Evolutionary conservation across 2,113 vertebrate genomes (phyloP).

Genomic region (Noctilio leporinus): DNA sequence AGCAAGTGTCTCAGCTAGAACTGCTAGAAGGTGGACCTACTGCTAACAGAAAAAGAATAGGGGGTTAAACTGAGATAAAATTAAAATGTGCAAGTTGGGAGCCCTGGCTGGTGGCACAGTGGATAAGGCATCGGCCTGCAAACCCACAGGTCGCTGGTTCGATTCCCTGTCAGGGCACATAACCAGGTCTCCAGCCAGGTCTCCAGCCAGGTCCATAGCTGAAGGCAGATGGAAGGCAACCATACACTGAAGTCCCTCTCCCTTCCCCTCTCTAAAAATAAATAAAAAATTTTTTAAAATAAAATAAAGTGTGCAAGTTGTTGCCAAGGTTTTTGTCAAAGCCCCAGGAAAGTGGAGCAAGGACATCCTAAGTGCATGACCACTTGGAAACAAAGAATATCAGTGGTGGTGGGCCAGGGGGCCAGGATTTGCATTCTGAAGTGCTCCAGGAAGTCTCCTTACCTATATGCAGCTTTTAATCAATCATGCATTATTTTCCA

Average conservation of each 20-base stretch:
- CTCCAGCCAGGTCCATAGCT: no score
- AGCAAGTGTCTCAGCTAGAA: not conserved
- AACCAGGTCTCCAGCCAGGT: no score
- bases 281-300: no score
- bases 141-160: no score
- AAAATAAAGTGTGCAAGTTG: conserved; percentile 14
- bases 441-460: not conserved
- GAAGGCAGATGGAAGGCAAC: no score
- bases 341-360: conserved; percentile 23
- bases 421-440: not conserved
- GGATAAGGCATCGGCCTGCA: no score
- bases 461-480: not conserved
- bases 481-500: not conserved
- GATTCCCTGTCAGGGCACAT: no score
- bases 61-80: not conserved
- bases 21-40: not conserved
- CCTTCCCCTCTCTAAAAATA: no score
- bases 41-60: not conserved
- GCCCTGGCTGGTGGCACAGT: no score
- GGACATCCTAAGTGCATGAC: not conserved
- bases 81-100: conserved; percentile 7
- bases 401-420: not conserved
- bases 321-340: not conserved
- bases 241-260: no score
- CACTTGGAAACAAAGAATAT: not conserved